Percentiles rank a stretch among this genome's conserved stretches.
Evolutionary conservation across 2,113 vertebrate genomes (phyloP).

Genomic region (Chloroceryle aenea): DNA sequence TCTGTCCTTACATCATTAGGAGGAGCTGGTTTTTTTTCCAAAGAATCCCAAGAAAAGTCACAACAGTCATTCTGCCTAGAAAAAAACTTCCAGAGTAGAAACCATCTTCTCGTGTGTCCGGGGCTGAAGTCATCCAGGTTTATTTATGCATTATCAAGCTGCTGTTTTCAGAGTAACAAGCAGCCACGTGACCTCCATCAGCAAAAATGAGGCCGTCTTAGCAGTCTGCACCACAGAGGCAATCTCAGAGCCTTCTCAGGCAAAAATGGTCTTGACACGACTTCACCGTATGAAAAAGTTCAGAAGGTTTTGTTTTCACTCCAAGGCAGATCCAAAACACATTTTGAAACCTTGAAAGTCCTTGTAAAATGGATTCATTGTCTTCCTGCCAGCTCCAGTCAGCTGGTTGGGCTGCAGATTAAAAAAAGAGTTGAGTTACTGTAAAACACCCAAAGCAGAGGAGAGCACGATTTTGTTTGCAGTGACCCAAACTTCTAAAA

Average conservation of each 20-base stretch:
- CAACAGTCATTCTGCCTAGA: background rate
- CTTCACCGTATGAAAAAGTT: constrained; percentile 2
- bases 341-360: constrained; percentile 47
- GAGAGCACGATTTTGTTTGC: constrained; percentile 15
- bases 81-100: background rate
- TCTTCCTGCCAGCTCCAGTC: constrained; percentile 48
- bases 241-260: background rate
- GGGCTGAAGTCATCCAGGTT: background rate
- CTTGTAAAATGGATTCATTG: background rate
- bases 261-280: constrained; percentile 11
- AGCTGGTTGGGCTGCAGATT: constrained; percentile 49
- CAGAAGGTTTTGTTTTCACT: constrained; percentile 48
- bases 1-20: background rate
- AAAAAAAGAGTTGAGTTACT: background rate
- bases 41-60: background rate
- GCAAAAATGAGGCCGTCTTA: background rate
- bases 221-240: background rate
- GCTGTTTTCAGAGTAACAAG: background rate
- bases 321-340: constrained; percentile 52
- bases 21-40: background rate
- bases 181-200: background rate
- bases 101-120: background rate
- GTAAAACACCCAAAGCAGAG: constrained; percentile 34
- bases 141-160: background rate
- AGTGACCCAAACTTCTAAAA: constrained; percentile 57